Evolutionary conservation across 2,113 vertebrate species (phyloP).

Genomic region (Chunga burmeisteri): DNA sequence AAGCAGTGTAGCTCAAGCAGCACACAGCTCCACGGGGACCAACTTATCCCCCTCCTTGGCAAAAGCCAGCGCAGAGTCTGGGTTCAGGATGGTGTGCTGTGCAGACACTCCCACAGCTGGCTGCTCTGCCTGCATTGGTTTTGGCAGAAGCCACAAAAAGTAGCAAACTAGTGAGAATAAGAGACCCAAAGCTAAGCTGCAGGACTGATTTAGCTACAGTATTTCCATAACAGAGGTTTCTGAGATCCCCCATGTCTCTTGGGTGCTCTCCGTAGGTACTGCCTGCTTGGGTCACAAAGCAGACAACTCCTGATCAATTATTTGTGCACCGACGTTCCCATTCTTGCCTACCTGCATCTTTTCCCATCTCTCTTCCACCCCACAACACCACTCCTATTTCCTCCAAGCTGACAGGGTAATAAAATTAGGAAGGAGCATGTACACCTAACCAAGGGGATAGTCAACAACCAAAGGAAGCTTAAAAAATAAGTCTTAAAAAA

Average conservation of each 20-base stretch:
- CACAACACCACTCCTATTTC: not conserved
- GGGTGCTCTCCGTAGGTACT: not conserved
- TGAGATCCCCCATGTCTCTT: not conserved
- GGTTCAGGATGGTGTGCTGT: not conserved
- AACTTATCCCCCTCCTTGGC: not conserved
- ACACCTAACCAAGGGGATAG: not conserved
- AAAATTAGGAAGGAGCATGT: not conserved
- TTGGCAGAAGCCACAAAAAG: not conserved
- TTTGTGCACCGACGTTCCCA: not conserved
- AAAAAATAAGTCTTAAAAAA: constrained; percentile 39
- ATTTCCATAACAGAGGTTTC: not conserved
- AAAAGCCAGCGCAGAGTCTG: not conserved
- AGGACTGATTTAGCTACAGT: not conserved
- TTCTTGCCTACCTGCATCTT: not conserved
- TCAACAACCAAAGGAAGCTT: not conserved
- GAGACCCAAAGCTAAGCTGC: not conserved
- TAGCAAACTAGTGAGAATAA: not conserved
- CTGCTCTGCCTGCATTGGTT: not conserved
- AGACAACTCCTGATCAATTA: not conserved
- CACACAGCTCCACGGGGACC: not conserved
- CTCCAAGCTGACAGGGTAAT: not conserved
- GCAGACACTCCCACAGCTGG: not conserved
- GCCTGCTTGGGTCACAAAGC: not conserved
- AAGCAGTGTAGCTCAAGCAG: not conserved
- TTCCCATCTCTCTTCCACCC: not conserved